A percentile compares a stretch with the other conserved stretches of the same genome.
These are phyloP conservation scores for Bombyx huttoni DNA, from an alignment of 2,888 invertebrate genomes.

Conservation along the genomic window DNA sequence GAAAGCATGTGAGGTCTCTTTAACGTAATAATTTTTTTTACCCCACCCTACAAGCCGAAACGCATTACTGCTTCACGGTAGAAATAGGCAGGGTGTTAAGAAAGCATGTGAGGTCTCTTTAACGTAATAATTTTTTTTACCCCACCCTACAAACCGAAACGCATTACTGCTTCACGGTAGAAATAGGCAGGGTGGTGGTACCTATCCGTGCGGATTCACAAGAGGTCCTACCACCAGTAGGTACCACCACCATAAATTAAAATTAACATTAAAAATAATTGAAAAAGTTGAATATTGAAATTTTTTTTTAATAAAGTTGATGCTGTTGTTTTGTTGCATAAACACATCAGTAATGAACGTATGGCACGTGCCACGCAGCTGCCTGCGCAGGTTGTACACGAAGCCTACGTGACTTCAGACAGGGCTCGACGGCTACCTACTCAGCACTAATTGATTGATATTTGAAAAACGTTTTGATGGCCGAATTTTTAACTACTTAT, in stretches of 20 bases:
- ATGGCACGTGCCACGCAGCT: conserved; percentile 38
- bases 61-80: no score
- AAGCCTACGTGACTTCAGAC: conserved; percentile 53
- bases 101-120: not conserved
- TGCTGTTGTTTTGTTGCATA: conserved; percentile 23
- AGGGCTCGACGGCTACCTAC: conserved; percentile 26
- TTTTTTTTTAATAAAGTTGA: not conserved
- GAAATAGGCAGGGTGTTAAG: no score
- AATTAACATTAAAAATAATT: no score
- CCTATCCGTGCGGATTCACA: no score
- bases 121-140: no score
- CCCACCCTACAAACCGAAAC: no score
- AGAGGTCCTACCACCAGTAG: no score
- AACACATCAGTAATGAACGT: conserved; percentile 20
- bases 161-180: no score
- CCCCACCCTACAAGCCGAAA: no score
- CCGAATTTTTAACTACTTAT: conserved; percentile 31
- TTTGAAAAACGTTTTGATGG: conserved; percentile 31
- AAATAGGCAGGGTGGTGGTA: no score
- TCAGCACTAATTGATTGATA: conserved; percentile 31
- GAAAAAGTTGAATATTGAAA: not conserved
- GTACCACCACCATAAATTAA: no score
- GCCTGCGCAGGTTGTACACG: conserved; percentile 7
- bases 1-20: not conserved
- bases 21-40: no score